Conservation (phyloP, 2,113 vertebrate species). For the Gallinago paraguaiae region DNA sequence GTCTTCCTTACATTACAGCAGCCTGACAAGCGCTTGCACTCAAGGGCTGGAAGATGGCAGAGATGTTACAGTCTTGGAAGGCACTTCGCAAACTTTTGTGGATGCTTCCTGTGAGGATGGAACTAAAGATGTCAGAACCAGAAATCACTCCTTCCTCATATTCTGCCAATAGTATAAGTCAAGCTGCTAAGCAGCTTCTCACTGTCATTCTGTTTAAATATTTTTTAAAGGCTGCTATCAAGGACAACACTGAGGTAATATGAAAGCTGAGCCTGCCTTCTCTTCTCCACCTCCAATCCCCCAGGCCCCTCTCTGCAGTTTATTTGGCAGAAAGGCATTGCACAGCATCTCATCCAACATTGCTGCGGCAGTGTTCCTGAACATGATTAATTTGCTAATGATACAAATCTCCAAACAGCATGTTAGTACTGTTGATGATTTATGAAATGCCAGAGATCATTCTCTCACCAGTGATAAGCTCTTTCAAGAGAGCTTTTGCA, state of each 20-base stretch:
- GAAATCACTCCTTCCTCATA: not conserved
- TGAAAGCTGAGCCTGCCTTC: not conserved
- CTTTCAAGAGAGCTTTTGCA: constrained; percentile 25
- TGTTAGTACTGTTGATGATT: constrained; percentile 9
- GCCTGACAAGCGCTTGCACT: not conserved
- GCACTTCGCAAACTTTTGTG: not conserved
- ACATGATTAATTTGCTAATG: constrained; percentile 27
- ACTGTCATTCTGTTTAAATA: not conserved
- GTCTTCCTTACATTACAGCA: not conserved
- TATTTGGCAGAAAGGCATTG: constrained; percentile 6
- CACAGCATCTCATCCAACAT: not conserved
- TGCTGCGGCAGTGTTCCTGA: not conserved
- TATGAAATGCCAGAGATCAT: constrained; percentile 57
- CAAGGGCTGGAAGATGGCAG: not conserved
- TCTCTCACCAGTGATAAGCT: constrained; percentile 10
- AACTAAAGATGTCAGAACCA: not conserved
- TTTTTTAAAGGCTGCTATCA: constrained; percentile 36
- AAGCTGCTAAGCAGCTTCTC: not conserved
- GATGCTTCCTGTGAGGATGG: not conserved
- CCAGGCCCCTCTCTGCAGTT: not conserved
- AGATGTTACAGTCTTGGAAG: not conserved
- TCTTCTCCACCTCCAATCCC: not conserved
- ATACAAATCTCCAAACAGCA: constrained; percentile 27
- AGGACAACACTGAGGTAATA: constrained; percentile 18
- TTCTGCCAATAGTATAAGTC: not conserved